Evolutionary conservation across 1,140 invertebrate genomes (phyloP).

Genomic region (honey bee (Apis mellifera)): DNA sequence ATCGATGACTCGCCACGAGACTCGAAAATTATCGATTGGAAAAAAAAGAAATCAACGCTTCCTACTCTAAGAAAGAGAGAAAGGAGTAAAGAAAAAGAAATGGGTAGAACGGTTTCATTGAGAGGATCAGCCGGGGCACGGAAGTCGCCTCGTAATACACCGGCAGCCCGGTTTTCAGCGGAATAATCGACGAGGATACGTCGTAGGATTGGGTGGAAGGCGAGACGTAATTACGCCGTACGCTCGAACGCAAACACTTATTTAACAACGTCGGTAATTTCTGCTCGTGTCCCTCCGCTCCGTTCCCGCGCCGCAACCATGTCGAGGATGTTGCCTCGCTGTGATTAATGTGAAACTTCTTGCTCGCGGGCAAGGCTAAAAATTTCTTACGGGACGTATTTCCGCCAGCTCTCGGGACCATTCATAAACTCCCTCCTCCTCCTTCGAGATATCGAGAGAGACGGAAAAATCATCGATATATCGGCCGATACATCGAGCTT

Average conservation of each 20-base stretch:
- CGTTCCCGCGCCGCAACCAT: slow-evolving; percentile 5
- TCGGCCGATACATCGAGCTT: too few species aligned
- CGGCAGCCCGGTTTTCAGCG: slow-evolving; percentile 22
- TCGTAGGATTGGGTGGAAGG: slow-evolving; percentile 31
- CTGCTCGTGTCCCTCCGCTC: slow-evolving; percentile 19
- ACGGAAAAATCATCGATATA: neutral
- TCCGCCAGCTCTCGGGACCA: slow-evolving; percentile 30
- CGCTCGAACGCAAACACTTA: slow-evolving; percentile 38
- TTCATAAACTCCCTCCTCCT: slow-evolving; percentile 31
- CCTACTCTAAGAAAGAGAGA: neutral
- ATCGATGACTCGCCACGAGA: too few species aligned
- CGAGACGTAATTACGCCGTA: slow-evolving; percentile 43
- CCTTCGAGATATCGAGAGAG: neutral
- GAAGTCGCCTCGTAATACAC: slow-evolving; percentile 23
- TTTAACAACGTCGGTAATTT: slow-evolving; percentile 46
- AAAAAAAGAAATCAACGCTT: too few species aligned
- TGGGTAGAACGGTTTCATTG: slow-evolving; percentile 13
- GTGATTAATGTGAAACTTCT: slow-evolving; percentile 58
- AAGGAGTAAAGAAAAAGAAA: too few species aligned
- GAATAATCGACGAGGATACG: slow-evolving; percentile 27
- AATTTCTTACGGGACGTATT: slow-evolving; percentile 49
- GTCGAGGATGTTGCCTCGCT: slow-evolving; percentile 43
- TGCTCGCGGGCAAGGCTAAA: slow-evolving; percentile 50
- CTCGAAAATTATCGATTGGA: too few species aligned
- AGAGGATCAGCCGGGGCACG: neutral